A percentile compares a stretch with the other conserved stretches of the same genome.
phyloP scores from a whole-genome alignment of 2,797 vertebrate species.

The Karalla daura region DNA sequence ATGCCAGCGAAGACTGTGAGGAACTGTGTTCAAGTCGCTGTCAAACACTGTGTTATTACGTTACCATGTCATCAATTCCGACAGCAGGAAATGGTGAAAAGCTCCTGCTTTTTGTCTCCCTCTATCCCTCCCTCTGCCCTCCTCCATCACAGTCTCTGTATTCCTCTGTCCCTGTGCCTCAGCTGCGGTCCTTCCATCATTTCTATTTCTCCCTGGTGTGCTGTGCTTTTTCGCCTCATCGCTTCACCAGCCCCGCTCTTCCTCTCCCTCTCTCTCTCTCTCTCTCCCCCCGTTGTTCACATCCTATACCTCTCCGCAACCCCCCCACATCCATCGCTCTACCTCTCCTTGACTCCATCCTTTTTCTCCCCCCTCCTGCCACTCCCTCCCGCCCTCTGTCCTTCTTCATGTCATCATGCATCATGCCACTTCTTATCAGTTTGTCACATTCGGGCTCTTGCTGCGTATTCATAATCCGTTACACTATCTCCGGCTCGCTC shows the following conservation, averaged over 20 bases:
- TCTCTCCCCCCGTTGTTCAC: conserved; percentile 15
- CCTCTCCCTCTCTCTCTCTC: neutral
- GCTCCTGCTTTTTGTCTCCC: conserved; percentile 43
- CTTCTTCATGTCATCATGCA: conserved; percentile 51
- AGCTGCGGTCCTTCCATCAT: conserved; percentile 73
- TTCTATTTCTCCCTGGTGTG: conserved; percentile 73
- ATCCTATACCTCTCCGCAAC: conserved; percentile 36
- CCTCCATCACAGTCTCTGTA: conserved; percentile 28
- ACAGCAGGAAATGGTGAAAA: conserved; percentile 42
- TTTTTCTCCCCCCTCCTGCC: conserved; percentile 12
- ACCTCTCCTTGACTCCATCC: conserved; percentile 64
- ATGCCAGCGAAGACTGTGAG: conserved; percentile 35
- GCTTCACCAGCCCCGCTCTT: conserved; percentile 38
- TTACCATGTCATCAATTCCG: conserved; percentile 44
- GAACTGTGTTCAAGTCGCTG: conserved; percentile 5
- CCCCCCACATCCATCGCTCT: conserved; percentile 14
- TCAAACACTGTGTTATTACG: conserved; percentile 35
- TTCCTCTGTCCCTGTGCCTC: conserved; percentile 57
- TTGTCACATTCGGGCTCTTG: conserved; percentile 59
- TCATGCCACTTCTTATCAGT: conserved; percentile 62
- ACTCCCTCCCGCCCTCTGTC: conserved; percentile 28
- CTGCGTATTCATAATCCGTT: conserved; percentile 53
- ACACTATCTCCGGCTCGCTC: conserved; percentile 32
- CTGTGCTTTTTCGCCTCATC: conserved; percentile 74
- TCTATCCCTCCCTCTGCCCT: conserved; percentile 25